Base-by-base conservation (phyloP, 2,113 vertebrate genomes). In the Cephalopterus ornatus region DNA sequence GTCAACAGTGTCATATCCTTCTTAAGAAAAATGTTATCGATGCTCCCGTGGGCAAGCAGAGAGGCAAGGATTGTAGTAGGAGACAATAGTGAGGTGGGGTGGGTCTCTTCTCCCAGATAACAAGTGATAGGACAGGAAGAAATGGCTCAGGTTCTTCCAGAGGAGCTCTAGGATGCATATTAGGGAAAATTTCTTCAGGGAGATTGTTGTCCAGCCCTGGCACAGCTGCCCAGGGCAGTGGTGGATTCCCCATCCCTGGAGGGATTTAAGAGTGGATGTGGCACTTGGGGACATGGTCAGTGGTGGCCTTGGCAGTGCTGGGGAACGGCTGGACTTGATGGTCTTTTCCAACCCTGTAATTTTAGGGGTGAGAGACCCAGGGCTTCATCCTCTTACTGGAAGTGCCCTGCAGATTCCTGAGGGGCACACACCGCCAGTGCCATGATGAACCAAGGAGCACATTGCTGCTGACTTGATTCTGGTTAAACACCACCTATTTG, bases 1-100 rank as follows among this genome's bases (percentile, higher is more conserved):
- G 49, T 22, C 74, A 74, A 5, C 5, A 49, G 41, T 7, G 49
- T 10, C 28, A 27, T 4, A 62, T 10, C 55, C n/a, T 39, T 42
- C 42, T 12, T 3, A 2, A 23, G 42, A 8, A 35, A 19, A 63
- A 27, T 7, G 7, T 52, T 42, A 63, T 9, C 32, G 3, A 0
- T 12, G 44, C 41, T 65, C 12, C 75, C 2, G 2, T 2, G 63
- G 67, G 33, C 35, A 55, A 1, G 0, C 0, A 0, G 58, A 61
- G 35, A 8, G 39, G 37, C 1, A 1, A 70, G 37, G 21, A 12
- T 28, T 39, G 78, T 12, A 33, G 76, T 2, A 32, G 32, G 61
- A 88, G 46, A 49, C 46, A 27, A 8, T 0, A 3, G 19, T 11
- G 11, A 81, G 70, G 35, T 28, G 55, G 44, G 56, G 39, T 30